Percentiles rank a stretch among this genome's conserved stretches.
phyloP scores from a whole-genome alignment of 2,888 invertebrate genomes.

The Pachydiplax longipennis region DNA sequence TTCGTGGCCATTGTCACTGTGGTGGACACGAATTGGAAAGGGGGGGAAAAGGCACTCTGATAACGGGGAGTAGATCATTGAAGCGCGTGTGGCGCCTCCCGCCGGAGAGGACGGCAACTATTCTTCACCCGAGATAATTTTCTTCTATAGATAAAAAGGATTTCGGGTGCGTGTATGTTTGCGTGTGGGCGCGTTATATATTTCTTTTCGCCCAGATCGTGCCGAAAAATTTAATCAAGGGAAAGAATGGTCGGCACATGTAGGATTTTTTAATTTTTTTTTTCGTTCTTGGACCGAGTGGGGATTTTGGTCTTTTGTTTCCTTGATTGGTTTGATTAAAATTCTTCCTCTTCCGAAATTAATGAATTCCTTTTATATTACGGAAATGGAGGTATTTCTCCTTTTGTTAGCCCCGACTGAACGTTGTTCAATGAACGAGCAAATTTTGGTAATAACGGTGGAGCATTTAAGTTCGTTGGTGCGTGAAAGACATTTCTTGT shows the following conservation, averaged over 20 bases:
- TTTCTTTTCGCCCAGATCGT: not conserved
- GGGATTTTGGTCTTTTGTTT: not conserved
- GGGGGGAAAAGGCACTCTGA: not conserved
- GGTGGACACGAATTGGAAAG: not conserved
- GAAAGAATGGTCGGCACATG: not conserved
- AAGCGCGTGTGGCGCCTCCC: not conserved
- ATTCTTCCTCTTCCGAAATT: too few species aligned
- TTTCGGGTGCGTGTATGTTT: not conserved
- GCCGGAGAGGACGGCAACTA: not conserved
- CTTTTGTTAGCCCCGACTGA: too few species aligned
- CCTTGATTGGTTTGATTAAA: not conserved
- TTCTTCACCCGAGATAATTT: not conserved
- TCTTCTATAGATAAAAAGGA: not conserved
- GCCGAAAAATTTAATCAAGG: not conserved
- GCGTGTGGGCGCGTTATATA: not conserved
- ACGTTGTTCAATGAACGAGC: too few species aligned
- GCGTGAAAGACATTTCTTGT: too few species aligned
- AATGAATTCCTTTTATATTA: too few species aligned
- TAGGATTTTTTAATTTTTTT: not conserved
- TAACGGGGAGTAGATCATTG: not conserved
- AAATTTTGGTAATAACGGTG: too few species aligned
- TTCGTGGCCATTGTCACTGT: slow-evolving; percentile 4
- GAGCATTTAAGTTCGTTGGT: too few species aligned
- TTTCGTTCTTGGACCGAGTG: not conserved
- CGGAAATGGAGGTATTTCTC: too few species aligned